Base-by-base conservation (phyloP, 2,113 vertebrate species). In the Cyanoliseus patagonus region DNA sequence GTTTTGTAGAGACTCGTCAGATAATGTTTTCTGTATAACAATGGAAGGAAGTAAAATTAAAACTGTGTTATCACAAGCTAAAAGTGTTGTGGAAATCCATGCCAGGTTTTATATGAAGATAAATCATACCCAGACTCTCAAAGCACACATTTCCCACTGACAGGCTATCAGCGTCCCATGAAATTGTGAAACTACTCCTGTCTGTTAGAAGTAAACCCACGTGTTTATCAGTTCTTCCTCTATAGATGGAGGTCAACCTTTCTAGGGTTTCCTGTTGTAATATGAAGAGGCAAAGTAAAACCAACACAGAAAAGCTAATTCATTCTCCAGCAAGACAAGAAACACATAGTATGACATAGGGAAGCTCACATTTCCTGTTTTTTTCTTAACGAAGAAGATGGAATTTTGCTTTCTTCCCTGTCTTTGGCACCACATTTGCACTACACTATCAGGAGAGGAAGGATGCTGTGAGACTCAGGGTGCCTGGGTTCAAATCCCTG, bases 1-100 rank as follows among this genome's bases (percentile, higher is more conserved):
- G 62, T 33, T 93, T 86, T 90, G 87, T 63, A 84, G 49, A 31
- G 42, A 27, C 47, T 49, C 74, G 79, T 82, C 67, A 79, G 72
- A 62, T 79, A 72, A 88, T 70, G 79, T 86, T 92, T 94, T 55
- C 83, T 88, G 8, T 46, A 4, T n/a, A 94, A 97, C 94, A 97
- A 96, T 96, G 76, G 94, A 42, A 97, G 96, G 95, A 97, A 96
- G 86, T 68, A 76, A 75, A 92, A 88, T 62, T 69, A 74, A 87
- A 94, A 70, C 61, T 18, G 28, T 77, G 68, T 88, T 96, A 84
- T 91, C 83, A 80, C 55, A 68, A 75, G 42, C 66, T 55, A 23
- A 41, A 83, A 91, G 47, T 92, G 88, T 93, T 97, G 92, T 86
- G 91, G 88, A 96, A 94, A 92, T 70, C 69, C 37, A 8, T 74